Base-by-base conservation (phyloP, 2,888 invertebrate genomes). In the Pardosa pseudoannulata region DNA sequence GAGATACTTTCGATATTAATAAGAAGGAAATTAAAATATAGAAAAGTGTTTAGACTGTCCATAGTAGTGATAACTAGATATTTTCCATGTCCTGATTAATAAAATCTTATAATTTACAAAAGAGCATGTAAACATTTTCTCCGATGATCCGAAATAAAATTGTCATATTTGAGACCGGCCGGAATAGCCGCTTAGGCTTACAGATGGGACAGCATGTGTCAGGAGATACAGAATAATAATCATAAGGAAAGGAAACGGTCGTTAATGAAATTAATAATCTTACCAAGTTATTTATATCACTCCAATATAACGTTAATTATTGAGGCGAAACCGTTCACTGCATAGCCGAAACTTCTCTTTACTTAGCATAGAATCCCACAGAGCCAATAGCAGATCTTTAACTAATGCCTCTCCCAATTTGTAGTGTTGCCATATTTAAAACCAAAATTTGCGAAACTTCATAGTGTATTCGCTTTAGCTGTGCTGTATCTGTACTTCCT, bases 341-440 rank as follows among this genome's bases (percentile, higher is more conserved):
- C 56, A 65, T 29, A 1, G 6, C 16, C 16, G 3, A 16, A 29
- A 28, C 16, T n/a, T 65, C 31, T 65, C 65, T 0, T n/a, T n/a
- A 65, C 1, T 65, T 7, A 0, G 11, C 67, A 67, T 32, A 67
- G 27, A 32, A 19, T 7, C 64, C 13, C 67, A 67, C 36, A 67
- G 36, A 36, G 23, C 67, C 67, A 70, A 39, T 70, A 39, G 41
- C 39, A 70, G 41, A 70, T 36, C 70, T 70, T 70, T 70, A 41
- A 70, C 70, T 70, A 70, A 70, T 70, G 70, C 70, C 70, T 70
- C 70, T 70, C 70, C 70, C 70, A 70, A 41, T 16, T 28, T 1
- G 27, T 13, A 41, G 19, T 27, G n/a, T 41, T 70, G 70, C 70
- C 70, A 70, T 3, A 32, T n/a, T n/a, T n/a, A n/a, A n/a, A n/a